Percentiles rank a stretch among this genome's conserved stretches.
These are phyloP conservation scores for Stichodactyla helianthus DNA, from an alignment of 64 coral and sea anemone genomes.

Conservation along the genomic window DNA sequence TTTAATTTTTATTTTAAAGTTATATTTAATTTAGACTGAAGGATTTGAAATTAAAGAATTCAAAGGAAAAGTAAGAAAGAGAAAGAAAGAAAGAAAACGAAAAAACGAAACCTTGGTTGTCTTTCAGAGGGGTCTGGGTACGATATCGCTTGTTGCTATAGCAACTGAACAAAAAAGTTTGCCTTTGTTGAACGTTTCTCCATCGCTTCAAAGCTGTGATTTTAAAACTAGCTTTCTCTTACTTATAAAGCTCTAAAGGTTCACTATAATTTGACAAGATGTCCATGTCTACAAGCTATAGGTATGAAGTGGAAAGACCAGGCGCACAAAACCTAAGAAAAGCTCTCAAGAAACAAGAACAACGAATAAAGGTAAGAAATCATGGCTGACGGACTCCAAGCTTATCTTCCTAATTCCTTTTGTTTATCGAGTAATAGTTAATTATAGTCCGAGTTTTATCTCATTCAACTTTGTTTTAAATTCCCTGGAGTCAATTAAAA, in stretches of 20 bases:
- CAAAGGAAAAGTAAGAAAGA: too few species aligned
- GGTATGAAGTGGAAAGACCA: constrained; percentile 75
- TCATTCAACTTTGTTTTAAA: background rate
- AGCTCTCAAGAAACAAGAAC: constrained; percentile 74
- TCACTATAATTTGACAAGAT: constrained; percentile 28
- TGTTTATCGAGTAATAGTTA: background rate
- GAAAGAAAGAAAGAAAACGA: too few species aligned
- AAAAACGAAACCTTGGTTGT: too few species aligned
- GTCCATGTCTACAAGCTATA: constrained; percentile 87
- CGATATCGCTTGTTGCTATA: too few species aligned
- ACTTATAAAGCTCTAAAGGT: background rate
- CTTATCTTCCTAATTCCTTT: background rate
- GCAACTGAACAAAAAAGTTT: too few species aligned
- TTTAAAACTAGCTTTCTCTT: background rate
- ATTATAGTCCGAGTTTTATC: background rate
- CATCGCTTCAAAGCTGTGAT: too few species aligned
- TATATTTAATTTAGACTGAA: too few species aligned
- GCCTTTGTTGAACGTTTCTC: too few species aligned
- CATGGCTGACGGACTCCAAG: background rate
- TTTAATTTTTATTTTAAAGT: too few species aligned
- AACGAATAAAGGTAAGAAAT: constrained; percentile 57
- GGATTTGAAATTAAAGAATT: too few species aligned
- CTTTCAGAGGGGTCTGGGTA: too few species aligned
- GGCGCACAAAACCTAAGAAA: constrained; percentile 69
- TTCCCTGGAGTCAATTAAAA: background rate